Evolutionary conservation across 2,888 invertebrate genomes (phyloP), one percentile per base, ranked within the genome.

Genomic region (Ferrisia virgata): DNA sequence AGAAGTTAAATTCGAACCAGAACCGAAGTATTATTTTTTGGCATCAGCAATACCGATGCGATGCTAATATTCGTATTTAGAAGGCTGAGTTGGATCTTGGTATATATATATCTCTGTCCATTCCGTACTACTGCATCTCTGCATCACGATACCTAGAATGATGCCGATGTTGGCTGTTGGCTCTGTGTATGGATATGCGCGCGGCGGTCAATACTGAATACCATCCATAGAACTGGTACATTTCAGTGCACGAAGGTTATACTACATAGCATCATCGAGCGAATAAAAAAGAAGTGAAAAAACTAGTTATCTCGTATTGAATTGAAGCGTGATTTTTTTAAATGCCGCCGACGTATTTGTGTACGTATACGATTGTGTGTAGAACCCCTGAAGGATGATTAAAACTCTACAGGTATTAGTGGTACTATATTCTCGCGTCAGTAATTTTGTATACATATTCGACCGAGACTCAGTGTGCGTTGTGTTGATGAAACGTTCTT

Each of bases 291-390:
- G n/a, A n/a, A n/a, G n/a, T n/a, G n/a, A n/a, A n/a, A 47, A 64
- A 64, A 64, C 58, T 64, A 64, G 58, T 64, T 64, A 64, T 64
- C 58, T 64, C 9, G 58, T 64, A 64, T 64, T 64, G 28, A 64
- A 64, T 64, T 64, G 25, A 64, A 64, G 28, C 58, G 58, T 64
- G 58, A 64, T 64, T 64, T 64, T n/a, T n/a, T 64, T 64, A 64
- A 64, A 64, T 25, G 28, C 58, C 58, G 28, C 58, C 58, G 58
- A 64, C 28, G 22, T 64, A 28, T 64, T 25, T 22, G 25, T 25
- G 13, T 28, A 22, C 28, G n/a, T n/a, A n/a, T n/a, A n/a, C n/a
- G n/a, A n/a, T n/a, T n/a, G n/a, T n/a, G n/a, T n/a, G n/a, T 39
- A 25, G 58, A 64, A 64, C 25, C 58, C 58, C 58, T 64, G 9